phyloP scores from a whole-genome alignment of 2,113 vertebrate genomes.

The Peromyscus californicus region DNA sequence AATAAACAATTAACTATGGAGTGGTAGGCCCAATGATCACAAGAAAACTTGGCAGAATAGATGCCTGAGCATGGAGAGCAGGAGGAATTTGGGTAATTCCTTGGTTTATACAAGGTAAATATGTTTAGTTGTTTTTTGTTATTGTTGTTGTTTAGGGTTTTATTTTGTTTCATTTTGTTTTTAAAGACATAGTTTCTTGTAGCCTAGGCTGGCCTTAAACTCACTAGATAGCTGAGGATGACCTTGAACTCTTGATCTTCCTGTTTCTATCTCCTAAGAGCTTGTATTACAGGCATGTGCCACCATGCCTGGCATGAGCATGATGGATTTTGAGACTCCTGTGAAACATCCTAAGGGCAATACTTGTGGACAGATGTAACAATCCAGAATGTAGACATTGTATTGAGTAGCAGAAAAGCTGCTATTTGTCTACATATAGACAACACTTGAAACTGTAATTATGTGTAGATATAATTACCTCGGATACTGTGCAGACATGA shows the following conservation, averaged over 20 bases:
- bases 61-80: neutral
- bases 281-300: neutral
- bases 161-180: neutral
- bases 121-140: neutral
- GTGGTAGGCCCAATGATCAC: neutral
- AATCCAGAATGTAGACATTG: neutral
- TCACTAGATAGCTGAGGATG: neutral
- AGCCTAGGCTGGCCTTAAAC: neutral
- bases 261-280: neutral
- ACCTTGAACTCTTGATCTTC: neutral
- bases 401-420: neutral
- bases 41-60: neutral
- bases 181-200: neutral
- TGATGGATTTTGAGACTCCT: neutral
- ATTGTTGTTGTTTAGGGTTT: neutral
- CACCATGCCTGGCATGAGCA: neutral
- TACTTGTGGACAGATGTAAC: neutral
- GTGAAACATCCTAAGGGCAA: neutral
- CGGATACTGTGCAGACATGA: neutral
- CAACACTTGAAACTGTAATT: slow-evolving; percentile 17
- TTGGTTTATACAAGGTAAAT: slow-evolving; percentile 6
- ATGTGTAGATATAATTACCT: neutral
- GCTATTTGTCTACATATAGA: neutral
- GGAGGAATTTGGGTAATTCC: neutral
- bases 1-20: neutral